phyloP scores from a whole-genome alignment of 2,888 invertebrate species.

The Operophtera brumata region DNA sequence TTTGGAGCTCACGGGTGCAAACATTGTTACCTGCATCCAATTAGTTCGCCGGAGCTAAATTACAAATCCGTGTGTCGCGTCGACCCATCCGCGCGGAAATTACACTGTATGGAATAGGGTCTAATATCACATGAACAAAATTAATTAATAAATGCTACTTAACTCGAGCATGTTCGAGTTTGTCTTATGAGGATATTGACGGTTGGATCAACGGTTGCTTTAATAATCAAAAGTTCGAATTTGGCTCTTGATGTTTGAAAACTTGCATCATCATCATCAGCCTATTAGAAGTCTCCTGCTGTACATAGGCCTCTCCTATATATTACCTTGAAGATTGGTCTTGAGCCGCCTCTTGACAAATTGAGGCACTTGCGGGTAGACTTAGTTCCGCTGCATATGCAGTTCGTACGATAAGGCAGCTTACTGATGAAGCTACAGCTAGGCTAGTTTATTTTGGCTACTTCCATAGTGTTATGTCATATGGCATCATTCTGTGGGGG shows the following conservation, averaged over 20 bases:
- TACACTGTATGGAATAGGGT: conserved; percentile 22
- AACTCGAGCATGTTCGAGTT: background rate
- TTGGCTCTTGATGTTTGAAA: background rate
- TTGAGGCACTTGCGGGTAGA: no score
- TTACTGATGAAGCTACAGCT: no score
- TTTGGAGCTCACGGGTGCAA: conserved; percentile 39
- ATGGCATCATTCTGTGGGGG: no score
- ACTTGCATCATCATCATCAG: background rate
- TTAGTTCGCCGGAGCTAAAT: conserved; percentile 56
- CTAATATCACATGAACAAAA: conserved; percentile 14
- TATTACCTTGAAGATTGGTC: no score
- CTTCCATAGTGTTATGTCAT: no score
- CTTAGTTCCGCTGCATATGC: no score
- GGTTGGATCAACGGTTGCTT: background rate
- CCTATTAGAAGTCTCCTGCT: no score
- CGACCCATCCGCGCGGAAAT: conserved; percentile 25
- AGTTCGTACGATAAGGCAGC: no score
- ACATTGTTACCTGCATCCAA: conserved; percentile 64
- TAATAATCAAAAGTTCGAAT: background rate
- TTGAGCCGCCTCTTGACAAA: no score
- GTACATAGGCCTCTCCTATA: no score
- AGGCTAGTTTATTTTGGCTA: no score
- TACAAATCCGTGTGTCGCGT: conserved; percentile 49
- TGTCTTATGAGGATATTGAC: background rate
- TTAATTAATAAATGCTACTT: conserved; percentile 22